phyloP scores from a whole-genome alignment of 1,140 invertebrate species.

The Pseudobourletiella spinata region DNA sequence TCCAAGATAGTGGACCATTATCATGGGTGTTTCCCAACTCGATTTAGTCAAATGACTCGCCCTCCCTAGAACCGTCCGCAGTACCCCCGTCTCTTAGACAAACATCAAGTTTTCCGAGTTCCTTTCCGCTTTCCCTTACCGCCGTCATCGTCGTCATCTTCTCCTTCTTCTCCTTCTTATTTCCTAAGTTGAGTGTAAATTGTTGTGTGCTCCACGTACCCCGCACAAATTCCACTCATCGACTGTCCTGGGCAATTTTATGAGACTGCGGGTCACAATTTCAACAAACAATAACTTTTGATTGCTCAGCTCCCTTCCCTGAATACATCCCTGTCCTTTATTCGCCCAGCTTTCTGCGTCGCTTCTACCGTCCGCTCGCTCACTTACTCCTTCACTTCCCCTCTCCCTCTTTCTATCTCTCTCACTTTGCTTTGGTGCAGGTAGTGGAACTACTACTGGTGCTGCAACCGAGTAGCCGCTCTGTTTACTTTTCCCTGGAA shows the following conservation, averaged over 20 bases:
- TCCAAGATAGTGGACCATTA: background rate
- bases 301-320: slow-evolving; percentile 6
- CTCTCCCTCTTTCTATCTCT: background rate
- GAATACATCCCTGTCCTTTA: background rate
- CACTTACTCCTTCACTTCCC: background rate
- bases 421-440: too few species aligned
- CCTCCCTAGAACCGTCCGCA: background rate
- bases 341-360: background rate
- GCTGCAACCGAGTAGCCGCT: too few species aligned
- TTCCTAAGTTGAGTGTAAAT: slow-evolving; percentile 6
- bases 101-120: too few species aligned
- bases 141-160: background rate
- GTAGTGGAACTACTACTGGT: too few species aligned
- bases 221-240: background rate
- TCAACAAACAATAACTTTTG: slow-evolving; percentile 23
- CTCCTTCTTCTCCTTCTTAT: too few species aligned
- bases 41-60: slow-evolving; percentile 13
- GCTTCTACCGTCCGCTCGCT: background rate
- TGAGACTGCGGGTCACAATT: slow-evolving; percentile 19
- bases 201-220: background rate
- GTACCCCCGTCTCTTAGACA: background rate
- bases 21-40: slow-evolving; percentile 12
- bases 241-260: slow-evolving; percentile 11
- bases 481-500: too few species aligned
- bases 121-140: background rate